A percentile compares a stretch with the other conserved stretches of the same genome.
Conservation (phyloP, 2,888 invertebrate genomes). For the Nematopogon swammerdamellus region DNA sequence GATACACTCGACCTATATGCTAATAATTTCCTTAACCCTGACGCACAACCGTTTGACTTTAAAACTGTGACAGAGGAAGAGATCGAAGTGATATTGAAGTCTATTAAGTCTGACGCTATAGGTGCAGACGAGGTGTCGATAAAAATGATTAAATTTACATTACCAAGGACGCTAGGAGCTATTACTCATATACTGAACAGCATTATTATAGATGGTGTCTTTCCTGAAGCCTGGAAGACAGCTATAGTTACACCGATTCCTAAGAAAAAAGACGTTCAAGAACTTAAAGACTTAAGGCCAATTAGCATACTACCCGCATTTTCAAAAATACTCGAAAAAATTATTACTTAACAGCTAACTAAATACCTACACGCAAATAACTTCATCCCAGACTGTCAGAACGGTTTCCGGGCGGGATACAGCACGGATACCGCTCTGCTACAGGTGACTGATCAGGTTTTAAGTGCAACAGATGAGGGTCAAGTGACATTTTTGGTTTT, state of each 20-base stretch:
- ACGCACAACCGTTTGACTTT: constrained; percentile 6
- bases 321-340: constrained; percentile 13
- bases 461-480: constrained; percentile 13
- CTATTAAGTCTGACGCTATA: constrained; percentile 7
- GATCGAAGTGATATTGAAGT: constrained; percentile 4
- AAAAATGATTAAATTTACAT: constrained; percentile 7
- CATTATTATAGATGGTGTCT: constrained; percentile 6
- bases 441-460: constrained; percentile 15
- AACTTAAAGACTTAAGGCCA: constrained; percentile 13
- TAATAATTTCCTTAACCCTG: background rate
- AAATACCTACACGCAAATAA: constrained; percentile 12
- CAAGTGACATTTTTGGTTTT: constrained; percentile 12
- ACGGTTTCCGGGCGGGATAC: constrained; percentile 14
- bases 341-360: constrained; percentile 11
- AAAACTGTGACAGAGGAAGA: background rate
- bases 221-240: constrained; percentile 15
- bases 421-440: constrained; percentile 17
- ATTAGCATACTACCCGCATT: constrained; percentile 13
- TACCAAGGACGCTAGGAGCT: background rate
- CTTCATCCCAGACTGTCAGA: constrained; percentile 14
- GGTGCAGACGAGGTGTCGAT: constrained; percentile 7
- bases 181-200: background rate
- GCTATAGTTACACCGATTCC: constrained; percentile 14
- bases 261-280: constrained; percentile 10
- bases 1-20: background rate